Conservation (phyloP, 1,140 invertebrate species). For the Sminthurinus signatus region DNA sequence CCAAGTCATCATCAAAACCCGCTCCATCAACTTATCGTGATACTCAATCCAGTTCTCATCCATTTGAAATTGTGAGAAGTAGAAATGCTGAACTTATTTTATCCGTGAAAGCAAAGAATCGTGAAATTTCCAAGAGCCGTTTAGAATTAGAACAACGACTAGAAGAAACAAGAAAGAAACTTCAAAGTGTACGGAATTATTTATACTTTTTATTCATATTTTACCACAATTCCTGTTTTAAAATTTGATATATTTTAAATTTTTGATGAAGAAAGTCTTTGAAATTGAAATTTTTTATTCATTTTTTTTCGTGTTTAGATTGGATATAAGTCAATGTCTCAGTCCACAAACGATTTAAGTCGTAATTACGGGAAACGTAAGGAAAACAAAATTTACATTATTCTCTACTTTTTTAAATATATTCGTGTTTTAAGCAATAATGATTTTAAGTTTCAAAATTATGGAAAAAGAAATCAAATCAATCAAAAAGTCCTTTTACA, state of each 20-base stretch:
- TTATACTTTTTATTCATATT: no score
- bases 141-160: conserved; percentile 77
- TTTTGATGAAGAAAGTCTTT: no score
- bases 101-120: conserved; percentile 47
- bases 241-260: no score
- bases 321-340: conserved; percentile 42
- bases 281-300: background rate
- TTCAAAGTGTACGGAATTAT: conserved; percentile 69
- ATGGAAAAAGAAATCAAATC: no score
- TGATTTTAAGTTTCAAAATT: no score
- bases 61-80: conserved; percentile 37
- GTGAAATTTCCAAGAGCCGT: conserved; percentile 62
- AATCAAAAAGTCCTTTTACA: no score
- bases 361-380: conserved; percentile 32
- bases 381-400: no score
- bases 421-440: no score
- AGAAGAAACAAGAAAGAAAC: conserved; percentile 75
- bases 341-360: conserved; percentile 38
- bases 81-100: conserved; percentile 39
- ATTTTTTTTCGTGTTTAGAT: conserved; percentile 29
- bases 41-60: conserved; percentile 9
- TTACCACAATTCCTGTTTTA: no score
- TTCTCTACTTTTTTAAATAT: no score
- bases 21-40: conserved; percentile 15
- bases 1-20: conserved; percentile 14